Percentiles rank a stretch among this genome's conserved stretches.
Evolutionary conservation across 37 sponge, comb jelly and placozoan genomes (phyloP).

Genomic region (Bolinopsis microptera): DNA sequence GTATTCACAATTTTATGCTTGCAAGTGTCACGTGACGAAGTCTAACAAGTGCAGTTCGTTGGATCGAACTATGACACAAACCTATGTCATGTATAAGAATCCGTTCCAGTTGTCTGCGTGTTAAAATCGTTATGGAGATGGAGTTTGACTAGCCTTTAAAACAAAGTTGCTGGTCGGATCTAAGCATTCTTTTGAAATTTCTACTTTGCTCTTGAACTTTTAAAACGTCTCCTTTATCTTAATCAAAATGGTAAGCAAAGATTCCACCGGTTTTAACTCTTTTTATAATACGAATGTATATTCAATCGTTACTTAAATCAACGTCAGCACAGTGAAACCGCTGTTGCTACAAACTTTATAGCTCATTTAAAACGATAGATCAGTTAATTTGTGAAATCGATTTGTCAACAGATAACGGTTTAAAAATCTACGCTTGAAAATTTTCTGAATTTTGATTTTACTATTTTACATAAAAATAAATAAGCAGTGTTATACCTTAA

Average conservation of each 20-base stretch:
- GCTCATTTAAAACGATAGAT: neutral
- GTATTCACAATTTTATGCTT: neutral
- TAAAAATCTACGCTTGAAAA: no score
- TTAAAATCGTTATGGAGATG: neutral
- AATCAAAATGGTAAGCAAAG: neutral
- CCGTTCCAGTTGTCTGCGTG: neutral
- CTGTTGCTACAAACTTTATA: no score
- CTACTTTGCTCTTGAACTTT: neutral
- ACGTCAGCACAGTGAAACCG: no score
- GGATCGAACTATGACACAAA: neutral
- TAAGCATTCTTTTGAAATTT: neutral
- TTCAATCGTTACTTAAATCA: no score
- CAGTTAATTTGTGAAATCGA: no score
- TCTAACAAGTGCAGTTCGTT: neutral
- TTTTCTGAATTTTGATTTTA: no score
- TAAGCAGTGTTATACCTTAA: no score
- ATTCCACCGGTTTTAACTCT: neutral
- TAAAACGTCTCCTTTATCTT: neutral
- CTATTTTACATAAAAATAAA: no score
- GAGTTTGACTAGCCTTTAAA: neutral
- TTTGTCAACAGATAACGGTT: no score
- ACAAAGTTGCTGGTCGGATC: neutral
- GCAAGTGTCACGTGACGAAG: neutral
- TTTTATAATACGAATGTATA: no score
- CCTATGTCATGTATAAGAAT: neutral